Base-by-base conservation (phyloP, 1,140 invertebrate species). In the Eulimnadia texana region DNA sequence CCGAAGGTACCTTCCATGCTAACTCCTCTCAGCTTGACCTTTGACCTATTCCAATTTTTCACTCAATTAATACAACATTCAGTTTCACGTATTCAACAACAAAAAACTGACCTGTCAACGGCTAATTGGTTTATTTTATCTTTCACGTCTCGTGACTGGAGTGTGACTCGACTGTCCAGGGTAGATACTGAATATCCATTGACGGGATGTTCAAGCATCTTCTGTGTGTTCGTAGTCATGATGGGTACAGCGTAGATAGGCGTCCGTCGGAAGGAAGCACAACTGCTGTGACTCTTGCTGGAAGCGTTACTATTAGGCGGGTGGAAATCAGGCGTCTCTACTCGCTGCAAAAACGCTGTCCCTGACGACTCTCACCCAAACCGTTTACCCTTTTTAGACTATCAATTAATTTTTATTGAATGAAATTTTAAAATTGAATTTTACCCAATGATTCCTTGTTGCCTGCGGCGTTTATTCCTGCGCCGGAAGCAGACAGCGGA, bases 1-100 rank as follows among this genome's bases (percentile, higher is more conserved):
- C 90, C 90, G 72, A 93, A 96, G 0, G 90, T 93, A 42, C 91
- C 91, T 77, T 88, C 86, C 72, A 87, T 80, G 47, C 84, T 80
- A 33, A 90, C 79, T 64, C 82, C 85, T 29, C 83, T 81, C 58
- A 90, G 76, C 62, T 85, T 78, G 29, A 90, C 85, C 65, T 85
- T 79, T 71, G 85, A 88, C 71, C 84, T 82, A 69, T 57, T 16
- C 3, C 52, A 3, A 54, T n/a, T n/a, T n/a, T n/a, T n/a, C n/a
- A n/a, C n/a, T n/a, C n/a, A n/a, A n/a, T n/a, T n/a, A n/a, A n/a
- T n/a, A n/a, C n/a, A n/a, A n/a, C n/a, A n/a, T n/a, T n/a, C n/a
- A n/a, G n/a, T n/a, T n/a, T n/a, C n/a, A n/a, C 20, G 52, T 16
- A 54, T 23, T 11, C 3, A 60, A 28, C 13, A 61, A 3, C 27